Conservation (phyloP, 2,797 vertebrate genomes). For the Gymnoscopelus microlampas region DNA sequence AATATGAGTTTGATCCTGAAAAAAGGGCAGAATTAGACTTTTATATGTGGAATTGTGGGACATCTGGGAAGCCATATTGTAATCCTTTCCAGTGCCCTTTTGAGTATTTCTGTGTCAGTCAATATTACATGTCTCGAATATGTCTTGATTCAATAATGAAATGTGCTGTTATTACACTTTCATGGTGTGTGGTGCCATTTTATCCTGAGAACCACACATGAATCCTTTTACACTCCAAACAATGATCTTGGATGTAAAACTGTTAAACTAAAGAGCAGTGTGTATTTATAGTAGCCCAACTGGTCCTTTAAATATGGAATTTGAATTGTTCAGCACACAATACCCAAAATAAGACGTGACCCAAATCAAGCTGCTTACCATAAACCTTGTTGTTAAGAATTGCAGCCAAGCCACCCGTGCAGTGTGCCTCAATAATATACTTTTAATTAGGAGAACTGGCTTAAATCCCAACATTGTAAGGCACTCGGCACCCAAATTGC, state of each 20-base stretch:
- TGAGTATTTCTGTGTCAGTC: constrained; percentile 23
- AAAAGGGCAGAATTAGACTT: constrained; percentile 25
- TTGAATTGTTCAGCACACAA: constrained; percentile 44
- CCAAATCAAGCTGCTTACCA: constrained; percentile 46
- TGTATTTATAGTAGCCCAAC: constrained; percentile 48
- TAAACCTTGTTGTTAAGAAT: constrained; percentile 53
- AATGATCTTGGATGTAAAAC: constrained; percentile 41
- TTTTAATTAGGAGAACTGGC: constrained; percentile 50
- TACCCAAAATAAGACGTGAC: constrained; percentile 44
- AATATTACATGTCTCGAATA: constrained; percentile 8
- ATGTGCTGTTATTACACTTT: constrained; percentile 30
- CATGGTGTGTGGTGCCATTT: constrained; percentile 21
- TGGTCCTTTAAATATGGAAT: constrained; percentile 49
- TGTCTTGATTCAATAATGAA: constrained; percentile 33
- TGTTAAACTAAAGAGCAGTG: constrained; percentile 42
- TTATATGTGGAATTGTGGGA: constrained; percentile 2
- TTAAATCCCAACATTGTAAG: neutral
- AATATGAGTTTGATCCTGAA: constrained; percentile 39
- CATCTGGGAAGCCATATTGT: constrained; percentile 31
- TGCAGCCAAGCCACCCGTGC: constrained; percentile 51
- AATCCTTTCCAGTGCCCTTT: constrained; percentile 26
- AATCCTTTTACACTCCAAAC: constrained; percentile 54
- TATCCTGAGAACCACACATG: constrained; percentile 36
- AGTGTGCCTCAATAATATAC: constrained; percentile 31
- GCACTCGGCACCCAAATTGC: neutral